A percentile compares a stretch with the other conserved stretches of the same genome.
Evolutionary conservation across 2,888 invertebrate species (phyloP).

Genomic region (Druceiella hillmani): DNA sequence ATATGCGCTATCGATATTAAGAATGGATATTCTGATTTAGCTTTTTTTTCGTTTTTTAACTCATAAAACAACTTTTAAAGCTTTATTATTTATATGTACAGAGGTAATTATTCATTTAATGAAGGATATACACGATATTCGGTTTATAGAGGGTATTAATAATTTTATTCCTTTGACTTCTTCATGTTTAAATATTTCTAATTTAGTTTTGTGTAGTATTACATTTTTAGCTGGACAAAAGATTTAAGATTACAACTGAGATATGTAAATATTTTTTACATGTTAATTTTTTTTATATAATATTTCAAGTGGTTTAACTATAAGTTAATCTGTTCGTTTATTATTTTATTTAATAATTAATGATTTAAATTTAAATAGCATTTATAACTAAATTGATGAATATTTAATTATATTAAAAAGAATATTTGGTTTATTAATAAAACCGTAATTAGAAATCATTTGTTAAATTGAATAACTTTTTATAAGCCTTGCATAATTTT

Average conservation of each 20-base stretch:
- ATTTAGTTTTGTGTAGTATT: constrained; percentile 57
- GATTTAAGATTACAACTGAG: constrained; percentile 57
- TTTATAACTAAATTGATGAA: constrained; percentile 48
- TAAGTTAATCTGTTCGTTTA: constrained; percentile 53
- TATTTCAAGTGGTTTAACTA: constrained; percentile 54
- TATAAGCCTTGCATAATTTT: constrained; percentile 47
- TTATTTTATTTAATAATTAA: constrained; percentile 49
- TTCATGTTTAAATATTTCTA: constrained; percentile 52
- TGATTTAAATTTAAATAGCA: constrained; percentile 40
- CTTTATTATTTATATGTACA: constrained; percentile 67
- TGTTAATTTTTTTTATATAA: constrained; percentile 51
- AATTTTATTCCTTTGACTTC: constrained; percentile 47
- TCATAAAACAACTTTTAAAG: constrained; percentile 71
- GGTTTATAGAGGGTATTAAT: constrained; percentile 49
- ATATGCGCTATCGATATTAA: constrained; percentile 73
- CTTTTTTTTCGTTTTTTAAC: constrained; percentile 70
- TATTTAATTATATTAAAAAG: constrained; percentile 45
- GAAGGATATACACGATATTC: constrained; percentile 62
- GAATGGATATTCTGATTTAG: constrained; percentile 51
- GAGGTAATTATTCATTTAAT: constrained; percentile 63
- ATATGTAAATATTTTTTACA: constrained; percentile 48
- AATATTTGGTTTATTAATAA: constrained; percentile 45
- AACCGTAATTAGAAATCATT: constrained; percentile 47
- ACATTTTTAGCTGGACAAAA: constrained; percentile 58
- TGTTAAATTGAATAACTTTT: constrained; percentile 53